Conservation (phyloP, 2,888 invertebrate genomes). For the Strigamia transsilvanica region DNA sequence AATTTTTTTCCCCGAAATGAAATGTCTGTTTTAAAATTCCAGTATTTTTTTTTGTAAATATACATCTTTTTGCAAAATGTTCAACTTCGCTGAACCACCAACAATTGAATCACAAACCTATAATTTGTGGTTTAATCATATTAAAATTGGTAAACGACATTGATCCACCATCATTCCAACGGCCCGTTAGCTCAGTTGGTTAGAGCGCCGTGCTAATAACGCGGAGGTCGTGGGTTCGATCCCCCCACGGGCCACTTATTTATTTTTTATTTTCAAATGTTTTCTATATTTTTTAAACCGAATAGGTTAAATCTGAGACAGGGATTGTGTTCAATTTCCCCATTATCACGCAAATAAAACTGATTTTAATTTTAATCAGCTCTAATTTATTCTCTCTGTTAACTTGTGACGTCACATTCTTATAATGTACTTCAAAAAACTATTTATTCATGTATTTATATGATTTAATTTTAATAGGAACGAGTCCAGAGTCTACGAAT, state of each 20-base stretch:
- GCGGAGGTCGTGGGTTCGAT: constrained; percentile 40
- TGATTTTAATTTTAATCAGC: too few relatives aligned
- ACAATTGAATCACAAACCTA: background rate
- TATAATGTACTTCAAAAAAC: too few relatives aligned
- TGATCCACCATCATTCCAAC: background rate
- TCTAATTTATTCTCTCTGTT: too few relatives aligned
- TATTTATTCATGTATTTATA: too few relatives aligned
- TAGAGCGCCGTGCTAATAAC: constrained; percentile 41
- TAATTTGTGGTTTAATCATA: background rate
- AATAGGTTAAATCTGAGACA: too few relatives aligned
- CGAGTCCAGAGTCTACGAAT: too few relatives aligned
- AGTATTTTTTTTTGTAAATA: background rate
- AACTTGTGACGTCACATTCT: too few relatives aligned
- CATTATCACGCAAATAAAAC: too few relatives aligned
- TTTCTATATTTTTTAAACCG: too few relatives aligned
- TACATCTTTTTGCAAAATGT: background rate
- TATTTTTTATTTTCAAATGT: background rate
- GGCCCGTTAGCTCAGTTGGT: constrained; percentile 38
- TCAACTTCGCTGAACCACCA: background rate
- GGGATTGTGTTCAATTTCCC: too few relatives aligned
- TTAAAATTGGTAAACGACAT: background rate
- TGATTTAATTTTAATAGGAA: too few relatives aligned
- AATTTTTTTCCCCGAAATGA: background rate
- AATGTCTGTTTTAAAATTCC: background rate
- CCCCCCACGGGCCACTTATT: constrained; percentile 15